Percentiles rank a stretch among this genome's conserved stretches.
Conservation (phyloP, 2,888 invertebrate species). For the Agrotis puta region DNA sequence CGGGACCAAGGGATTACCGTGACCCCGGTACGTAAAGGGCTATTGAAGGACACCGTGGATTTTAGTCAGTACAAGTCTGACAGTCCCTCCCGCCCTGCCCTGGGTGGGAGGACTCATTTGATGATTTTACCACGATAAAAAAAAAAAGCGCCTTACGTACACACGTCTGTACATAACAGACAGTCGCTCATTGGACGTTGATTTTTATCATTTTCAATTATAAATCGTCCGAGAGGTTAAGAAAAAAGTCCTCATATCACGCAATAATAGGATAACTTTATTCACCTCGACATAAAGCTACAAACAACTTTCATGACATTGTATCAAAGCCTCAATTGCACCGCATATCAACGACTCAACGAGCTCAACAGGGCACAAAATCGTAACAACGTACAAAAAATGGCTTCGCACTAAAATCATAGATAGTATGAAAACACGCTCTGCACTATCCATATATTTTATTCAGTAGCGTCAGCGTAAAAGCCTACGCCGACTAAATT, state of each 20-base stretch:
- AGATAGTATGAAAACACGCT: conserved; percentile 65
- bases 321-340: conserved; percentile 50
- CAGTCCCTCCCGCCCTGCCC: too few species aligned
- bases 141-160: too few species aligned
- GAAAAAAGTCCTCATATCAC: not conserved
- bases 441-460: conserved; percentile 74
- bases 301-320: conserved; percentile 34
- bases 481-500: conserved; percentile 70
- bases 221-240: too few species aligned
- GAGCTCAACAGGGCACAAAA: conserved; percentile 56
- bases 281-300: conserved; percentile 33
- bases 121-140: too few species aligned
- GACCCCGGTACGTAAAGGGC: too few species aligned
- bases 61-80: too few species aligned
- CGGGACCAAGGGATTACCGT: too few species aligned
- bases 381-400: conserved; percentile 61
- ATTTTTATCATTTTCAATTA: too few species aligned
- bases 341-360: conserved; percentile 50
- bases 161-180: too few species aligned
- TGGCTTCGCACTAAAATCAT: conserved; percentile 63
- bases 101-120: too few species aligned
- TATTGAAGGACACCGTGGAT: too few species aligned
- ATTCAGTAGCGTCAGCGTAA: conserved; percentile 73
- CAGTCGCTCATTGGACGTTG: too few species aligned
- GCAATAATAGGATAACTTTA: conserved; percentile 13